A percentile compares a stretch with the other conserved stretches of the same genome.
phyloP scores from a whole-genome alignment of 2,797 vertebrate genomes.

The Erpetoichthys calabaricus region DNA sequence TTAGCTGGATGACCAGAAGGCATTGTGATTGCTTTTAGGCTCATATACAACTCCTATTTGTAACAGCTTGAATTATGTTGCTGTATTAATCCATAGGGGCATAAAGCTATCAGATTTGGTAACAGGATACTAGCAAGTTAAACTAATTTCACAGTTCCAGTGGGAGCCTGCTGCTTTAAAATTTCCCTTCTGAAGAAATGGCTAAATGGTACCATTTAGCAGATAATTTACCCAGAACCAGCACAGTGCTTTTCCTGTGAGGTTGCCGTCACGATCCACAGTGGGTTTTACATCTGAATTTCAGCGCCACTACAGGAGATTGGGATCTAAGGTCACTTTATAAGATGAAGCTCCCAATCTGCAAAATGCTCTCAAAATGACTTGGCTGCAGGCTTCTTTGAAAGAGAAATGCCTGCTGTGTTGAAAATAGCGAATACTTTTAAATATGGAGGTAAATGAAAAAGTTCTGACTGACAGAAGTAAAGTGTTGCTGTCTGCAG shows the following conservation, averaged over 20 bases:
- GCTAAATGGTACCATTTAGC: not conserved
- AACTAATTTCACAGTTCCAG: not conserved
- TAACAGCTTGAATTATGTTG: too few relatives aligned
- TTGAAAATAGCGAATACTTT: too few relatives aligned
- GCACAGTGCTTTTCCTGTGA: not conserved
- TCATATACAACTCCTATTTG: too few relatives aligned
- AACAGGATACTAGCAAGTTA: not conserved
- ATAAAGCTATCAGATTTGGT: too few relatives aligned
- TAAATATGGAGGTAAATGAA: too few relatives aligned
- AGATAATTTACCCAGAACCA: not conserved
- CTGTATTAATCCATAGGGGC: too few relatives aligned
- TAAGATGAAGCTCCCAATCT: not conserved
- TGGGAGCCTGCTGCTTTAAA: not conserved
- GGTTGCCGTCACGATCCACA: not conserved
- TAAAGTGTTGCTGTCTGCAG: too few relatives aligned
- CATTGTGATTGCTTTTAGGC: too few relatives aligned
- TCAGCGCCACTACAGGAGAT: not conserved
- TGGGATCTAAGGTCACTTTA: not conserved
- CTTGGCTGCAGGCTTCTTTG: slow-evolving; percentile 1
- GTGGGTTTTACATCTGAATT: not conserved
- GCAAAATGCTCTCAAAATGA: not conserved
- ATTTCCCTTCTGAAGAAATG: not conserved
- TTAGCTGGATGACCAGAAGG: too few relatives aligned
- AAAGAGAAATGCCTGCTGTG: too few relatives aligned
- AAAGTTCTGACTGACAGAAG: too few relatives aligned